Conservation (phyloP, 1,140 invertebrate genomes). For the Carposina sasakii region DNA sequence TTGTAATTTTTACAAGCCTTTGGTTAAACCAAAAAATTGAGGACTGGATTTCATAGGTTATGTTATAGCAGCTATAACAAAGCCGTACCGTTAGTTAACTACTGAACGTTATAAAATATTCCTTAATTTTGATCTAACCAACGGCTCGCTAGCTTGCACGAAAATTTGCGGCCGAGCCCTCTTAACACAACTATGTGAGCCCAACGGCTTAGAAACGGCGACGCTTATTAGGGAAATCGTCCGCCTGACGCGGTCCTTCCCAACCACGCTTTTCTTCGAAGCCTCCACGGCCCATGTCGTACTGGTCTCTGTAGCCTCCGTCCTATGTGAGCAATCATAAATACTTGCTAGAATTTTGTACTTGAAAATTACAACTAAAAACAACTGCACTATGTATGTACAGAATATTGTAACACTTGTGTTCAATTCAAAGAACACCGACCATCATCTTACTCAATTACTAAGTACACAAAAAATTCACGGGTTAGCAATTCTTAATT, state of each 20-base stretch:
- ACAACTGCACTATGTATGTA: not conserved
- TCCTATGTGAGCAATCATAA: conserved; percentile 69
- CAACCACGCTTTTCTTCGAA: conserved; percentile 66
- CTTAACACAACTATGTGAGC: too few species aligned
- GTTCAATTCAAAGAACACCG: not conserved
- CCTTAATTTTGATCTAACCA: too few species aligned
- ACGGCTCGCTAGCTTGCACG: conserved; percentile 10
- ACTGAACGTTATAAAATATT: too few species aligned
- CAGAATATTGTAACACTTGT: too few species aligned
- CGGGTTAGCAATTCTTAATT: not conserved
- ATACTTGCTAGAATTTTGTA: conserved; percentile 50
- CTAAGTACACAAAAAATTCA: not conserved
- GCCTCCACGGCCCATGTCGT: conserved; percentile 59
- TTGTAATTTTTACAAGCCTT: too few species aligned
- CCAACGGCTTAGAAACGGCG: conserved; percentile 55
- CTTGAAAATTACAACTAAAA: conserved; percentile 8
- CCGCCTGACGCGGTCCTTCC: conserved; percentile 61
- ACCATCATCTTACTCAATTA: not conserved
- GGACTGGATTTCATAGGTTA: too few species aligned
- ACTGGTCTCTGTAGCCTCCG: conserved; percentile 69
- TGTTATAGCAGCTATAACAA: too few species aligned
- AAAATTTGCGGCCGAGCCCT: not conserved
- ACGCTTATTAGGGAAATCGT: conserved; percentile 69
- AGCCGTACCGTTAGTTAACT: too few species aligned
- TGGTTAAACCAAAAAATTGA: conserved; percentile 27